phyloP scores from a whole-genome alignment of 2,797 vertebrate genomes.

The Uromys caudimaculatus region DNA sequence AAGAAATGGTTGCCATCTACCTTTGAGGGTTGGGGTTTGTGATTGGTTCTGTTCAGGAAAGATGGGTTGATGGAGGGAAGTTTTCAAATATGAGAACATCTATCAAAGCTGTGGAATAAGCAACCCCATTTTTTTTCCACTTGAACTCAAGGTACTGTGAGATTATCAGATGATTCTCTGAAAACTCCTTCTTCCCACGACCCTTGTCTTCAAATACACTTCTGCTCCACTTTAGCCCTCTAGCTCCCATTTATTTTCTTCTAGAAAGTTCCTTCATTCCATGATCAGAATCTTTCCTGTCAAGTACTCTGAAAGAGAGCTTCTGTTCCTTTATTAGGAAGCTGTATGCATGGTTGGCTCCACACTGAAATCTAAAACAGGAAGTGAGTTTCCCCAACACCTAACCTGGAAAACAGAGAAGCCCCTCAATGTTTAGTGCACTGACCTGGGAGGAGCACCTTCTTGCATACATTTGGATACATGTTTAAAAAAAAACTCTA shows the following conservation, averaged over 20 bases:
- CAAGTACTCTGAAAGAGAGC: neutral
- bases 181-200: neutral
- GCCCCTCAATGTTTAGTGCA: neutral
- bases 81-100: neutral
- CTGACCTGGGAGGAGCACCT: neutral
- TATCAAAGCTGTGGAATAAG: neutral
- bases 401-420: neutral
- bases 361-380: constrained; percentile 35
- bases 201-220: neutral
- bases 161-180: constrained; percentile 1
- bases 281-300: neutral
- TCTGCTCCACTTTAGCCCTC: neutral
- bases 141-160: neutral
- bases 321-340: constrained; percentile 11
- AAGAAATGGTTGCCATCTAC: neutral
- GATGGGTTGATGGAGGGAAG: neutral
- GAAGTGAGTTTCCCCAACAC: neutral
- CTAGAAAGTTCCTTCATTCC: neutral
- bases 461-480: neutral
- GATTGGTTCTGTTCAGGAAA: neutral
- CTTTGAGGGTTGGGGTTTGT: neutral
- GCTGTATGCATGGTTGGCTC: neutral
- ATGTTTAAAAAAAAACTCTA: constrained; percentile 6
- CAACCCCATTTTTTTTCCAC: neutral
- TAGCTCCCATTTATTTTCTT: constrained; percentile 24